Percentiles rank a stretch among this genome's conserved stretches.
Conservation (phyloP, 2,888 invertebrate genomes). For the Trachelus iudaicus region DNA sequence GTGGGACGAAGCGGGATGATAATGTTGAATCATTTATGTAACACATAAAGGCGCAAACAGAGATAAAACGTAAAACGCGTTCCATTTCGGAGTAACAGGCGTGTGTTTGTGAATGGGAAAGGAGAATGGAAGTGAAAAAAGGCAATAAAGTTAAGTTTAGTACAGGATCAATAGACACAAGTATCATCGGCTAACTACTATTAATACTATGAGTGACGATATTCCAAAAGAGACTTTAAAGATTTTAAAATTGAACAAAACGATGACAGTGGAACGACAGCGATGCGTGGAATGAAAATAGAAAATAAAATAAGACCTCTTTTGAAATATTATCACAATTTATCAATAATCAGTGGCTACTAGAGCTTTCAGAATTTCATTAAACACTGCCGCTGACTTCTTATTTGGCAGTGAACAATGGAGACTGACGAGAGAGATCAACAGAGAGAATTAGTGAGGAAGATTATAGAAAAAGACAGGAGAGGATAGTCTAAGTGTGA, state of each 20-base stretch:
- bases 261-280: not conserved
- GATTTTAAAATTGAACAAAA: not conserved
- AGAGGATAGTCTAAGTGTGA: not conserved
- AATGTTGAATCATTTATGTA: conserved; percentile 34
- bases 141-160: conserved; percentile 44
- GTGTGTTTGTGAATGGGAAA: conserved; percentile 1
- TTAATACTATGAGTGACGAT: conserved; percentile 22
- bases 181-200: conserved; percentile 41
- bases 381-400: not conserved
- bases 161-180: conserved; percentile 46
- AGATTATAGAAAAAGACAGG: not conserved
- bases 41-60: conserved; percentile 8
- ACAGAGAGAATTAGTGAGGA: not conserved
- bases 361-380: not conserved
- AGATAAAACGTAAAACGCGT: not conserved
- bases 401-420: not conserved
- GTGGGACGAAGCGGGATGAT: conserved; percentile 33
- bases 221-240: conserved; percentile 15
- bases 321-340: not conserved
- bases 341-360: not conserved
- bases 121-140: conserved; percentile 25
- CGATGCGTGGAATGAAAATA: not conserved
- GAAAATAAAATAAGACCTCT: not conserved
- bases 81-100: not conserved
- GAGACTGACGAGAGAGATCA: not conserved